phyloP scores from a whole-genome alignment of 2,113 vertebrate species.

The Elaphurus davidianus region DNA sequence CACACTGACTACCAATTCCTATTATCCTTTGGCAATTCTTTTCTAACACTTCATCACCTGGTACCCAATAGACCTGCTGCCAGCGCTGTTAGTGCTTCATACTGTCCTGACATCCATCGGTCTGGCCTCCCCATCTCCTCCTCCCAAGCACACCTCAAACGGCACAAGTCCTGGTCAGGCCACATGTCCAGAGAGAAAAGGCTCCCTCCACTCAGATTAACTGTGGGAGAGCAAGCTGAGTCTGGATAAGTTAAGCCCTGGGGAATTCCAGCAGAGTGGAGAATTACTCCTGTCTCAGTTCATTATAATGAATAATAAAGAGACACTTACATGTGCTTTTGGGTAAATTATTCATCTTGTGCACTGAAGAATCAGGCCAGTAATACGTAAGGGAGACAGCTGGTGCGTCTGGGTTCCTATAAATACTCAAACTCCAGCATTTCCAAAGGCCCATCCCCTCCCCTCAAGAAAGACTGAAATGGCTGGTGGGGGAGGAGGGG shows the following conservation, averaged over 20 bases:
- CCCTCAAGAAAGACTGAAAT: constrained; percentile 72
- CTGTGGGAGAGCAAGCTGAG: constrained; percentile 70
- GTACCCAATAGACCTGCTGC: background rate
- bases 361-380: constrained; percentile 78
- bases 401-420: constrained; percentile 64
- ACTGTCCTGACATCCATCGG: background rate
- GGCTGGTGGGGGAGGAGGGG: background rate
- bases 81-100: accelerated
- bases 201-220: constrained; percentile 73
- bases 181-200: background rate
- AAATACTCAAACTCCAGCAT: constrained; percentile 75
- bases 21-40: background rate
- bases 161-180: background rate
- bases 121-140: background rate
- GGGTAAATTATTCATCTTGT: constrained; percentile 85
- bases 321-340: constrained; percentile 83
- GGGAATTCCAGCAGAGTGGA: constrained; percentile 82
- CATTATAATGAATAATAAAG: constrained; percentile 88
- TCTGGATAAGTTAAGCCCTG: constrained; percentile 73
- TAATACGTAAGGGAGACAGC: constrained; percentile 79
- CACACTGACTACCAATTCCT: background rate
- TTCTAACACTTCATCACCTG: background rate
- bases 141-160: background rate
- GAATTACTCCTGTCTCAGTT: constrained; percentile 86
- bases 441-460: constrained; percentile 53